These are phyloP conservation scores for Cygnus buccinator DNA, from an alignment of 2,113 vertebrate species.

Conservation along the genomic window DNA sequence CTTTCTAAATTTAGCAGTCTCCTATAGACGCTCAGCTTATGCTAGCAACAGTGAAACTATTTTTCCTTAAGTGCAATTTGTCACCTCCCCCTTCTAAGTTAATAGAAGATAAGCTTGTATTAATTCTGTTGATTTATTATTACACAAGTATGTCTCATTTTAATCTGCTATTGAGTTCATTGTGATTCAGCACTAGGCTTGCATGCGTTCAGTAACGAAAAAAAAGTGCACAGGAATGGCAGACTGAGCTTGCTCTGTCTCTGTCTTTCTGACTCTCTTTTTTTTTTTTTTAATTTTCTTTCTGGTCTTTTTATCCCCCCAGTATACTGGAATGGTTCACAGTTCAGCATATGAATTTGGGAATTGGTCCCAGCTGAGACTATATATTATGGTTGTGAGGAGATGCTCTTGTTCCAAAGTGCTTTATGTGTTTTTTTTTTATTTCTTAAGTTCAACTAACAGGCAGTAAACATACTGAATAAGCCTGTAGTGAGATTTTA, in stretches of 20 bases:
- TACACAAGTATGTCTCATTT: not conserved
- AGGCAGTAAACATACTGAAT: not conserved
- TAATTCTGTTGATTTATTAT: slow-evolving; percentile 18
- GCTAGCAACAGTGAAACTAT: slow-evolving; percentile 29
- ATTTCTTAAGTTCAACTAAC: not conserved
- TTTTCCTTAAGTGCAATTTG: slow-evolving; percentile 53
- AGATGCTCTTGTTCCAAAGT: not conserved
- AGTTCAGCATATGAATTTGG: not conserved
- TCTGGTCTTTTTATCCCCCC: not conserved
- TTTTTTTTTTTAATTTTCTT: not conserved
- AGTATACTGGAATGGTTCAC: not conserved
- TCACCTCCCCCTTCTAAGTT: slow-evolving; percentile 11
- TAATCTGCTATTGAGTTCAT: not conserved
- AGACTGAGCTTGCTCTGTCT: not conserved
- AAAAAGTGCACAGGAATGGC: not conserved
- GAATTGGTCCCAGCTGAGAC: slow-evolving; percentile 6
- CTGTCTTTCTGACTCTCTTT: not conserved
- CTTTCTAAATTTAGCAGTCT: slow-evolving; percentile 45
- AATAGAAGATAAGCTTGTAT: slow-evolving; percentile 8
- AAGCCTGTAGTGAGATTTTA: slow-evolving; percentile 16
- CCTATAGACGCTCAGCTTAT: slow-evolving; percentile 7
- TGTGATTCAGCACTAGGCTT: not conserved
- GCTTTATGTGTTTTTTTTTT: not conserved
- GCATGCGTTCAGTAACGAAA: not conserved
- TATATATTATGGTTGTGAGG: rapidly evolving